A percentile compares a stretch with the other conserved stretches of the same genome.
These are phyloP conservation scores for Hydrophis major DNA, from an alignment of 2,797 vertebrate genomes.

Conservation along the genomic window DNA sequence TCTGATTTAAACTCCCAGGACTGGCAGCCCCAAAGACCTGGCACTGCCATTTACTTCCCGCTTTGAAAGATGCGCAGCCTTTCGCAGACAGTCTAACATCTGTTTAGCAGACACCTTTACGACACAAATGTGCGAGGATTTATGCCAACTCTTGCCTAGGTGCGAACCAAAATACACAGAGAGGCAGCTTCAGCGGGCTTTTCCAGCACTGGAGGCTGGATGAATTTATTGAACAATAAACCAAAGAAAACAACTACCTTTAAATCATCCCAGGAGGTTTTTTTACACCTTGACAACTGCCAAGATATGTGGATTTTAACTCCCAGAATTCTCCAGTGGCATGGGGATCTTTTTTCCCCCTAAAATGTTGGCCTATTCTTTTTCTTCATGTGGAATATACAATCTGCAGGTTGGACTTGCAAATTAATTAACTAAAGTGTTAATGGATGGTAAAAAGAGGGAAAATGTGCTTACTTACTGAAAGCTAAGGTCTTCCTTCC, in stretches of 20 bases:
- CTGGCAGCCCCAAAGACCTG: not conserved
- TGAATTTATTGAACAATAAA: not conserved
- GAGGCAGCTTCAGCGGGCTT: not conserved
- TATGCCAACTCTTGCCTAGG: slow-evolving; percentile 47
- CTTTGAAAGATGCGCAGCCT: slow-evolving; percentile 30
- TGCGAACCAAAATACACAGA: slow-evolving; percentile 40
- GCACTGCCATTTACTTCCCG: slow-evolving; percentile 5
- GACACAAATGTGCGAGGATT: slow-evolving; percentile 38
- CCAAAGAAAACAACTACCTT: not conserved
- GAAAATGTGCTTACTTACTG: not conserved
- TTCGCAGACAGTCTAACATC: slow-evolving; percentile 51
- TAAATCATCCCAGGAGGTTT: not conserved
- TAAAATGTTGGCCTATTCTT: not conserved
- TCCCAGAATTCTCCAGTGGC: too few relatives aligned
- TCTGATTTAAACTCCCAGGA: not conserved
- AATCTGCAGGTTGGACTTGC: not conserved
- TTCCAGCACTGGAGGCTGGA: not conserved
- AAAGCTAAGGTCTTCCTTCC: not conserved
- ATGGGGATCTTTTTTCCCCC: not conserved
- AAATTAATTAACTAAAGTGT: not conserved
- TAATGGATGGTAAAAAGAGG: not conserved
- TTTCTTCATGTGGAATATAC: not conserved
- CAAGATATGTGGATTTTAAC: not conserved
- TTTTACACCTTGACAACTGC: not conserved
- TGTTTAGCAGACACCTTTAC: slow-evolving; percentile 61